These are phyloP conservation scores for Dusona sp. DNA, from an alignment of 2,888 invertebrate genomes.

Conservation along the genomic window DNA sequence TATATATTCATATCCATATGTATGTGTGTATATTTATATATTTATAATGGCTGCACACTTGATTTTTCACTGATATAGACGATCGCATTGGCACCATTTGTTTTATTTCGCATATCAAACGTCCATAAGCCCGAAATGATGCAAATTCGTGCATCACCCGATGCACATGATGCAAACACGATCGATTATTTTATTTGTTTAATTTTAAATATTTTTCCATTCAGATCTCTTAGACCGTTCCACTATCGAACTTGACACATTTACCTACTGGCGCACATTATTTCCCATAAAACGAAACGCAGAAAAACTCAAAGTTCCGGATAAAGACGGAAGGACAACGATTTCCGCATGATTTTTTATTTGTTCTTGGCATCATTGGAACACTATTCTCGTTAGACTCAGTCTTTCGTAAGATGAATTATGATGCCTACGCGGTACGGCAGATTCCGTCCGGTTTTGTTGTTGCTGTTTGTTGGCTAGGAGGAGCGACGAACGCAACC, in stretches of 20 bases:
- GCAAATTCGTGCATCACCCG: background rate
- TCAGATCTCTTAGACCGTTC: conserved; percentile 70
- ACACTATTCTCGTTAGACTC: conserved; percentile 12
- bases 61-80: conserved; percentile 61
- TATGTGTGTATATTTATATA: conserved; percentile 63
- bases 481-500: background rate
- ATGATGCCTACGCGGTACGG: conserved; percentile 58
- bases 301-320: conserved; percentile 6
- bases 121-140: conserved; percentile 44
- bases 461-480: background rate
- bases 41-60: conserved; percentile 64
- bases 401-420: conserved; percentile 16
- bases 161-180: background rate
- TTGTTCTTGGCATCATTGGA: conserved; percentile 3
- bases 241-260: conserved; percentile 66
- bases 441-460: conserved; percentile 43
- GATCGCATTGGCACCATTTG: conserved; percentile 16
- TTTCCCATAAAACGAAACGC: conserved; percentile 1
- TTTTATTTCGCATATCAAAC: conserved; percentile 8
- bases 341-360: conserved; percentile 1
- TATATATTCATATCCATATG: conserved; percentile 55
- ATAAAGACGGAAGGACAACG: conserved; percentile 1
- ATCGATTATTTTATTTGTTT: background rate
- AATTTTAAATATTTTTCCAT: conserved; percentile 50
- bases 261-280: conserved; percentile 25